These are phyloP conservation scores for Limnodromus scolopaceus DNA, from an alignment of 2,797 vertebrate genomes.

Conservation along the genomic window DNA sequence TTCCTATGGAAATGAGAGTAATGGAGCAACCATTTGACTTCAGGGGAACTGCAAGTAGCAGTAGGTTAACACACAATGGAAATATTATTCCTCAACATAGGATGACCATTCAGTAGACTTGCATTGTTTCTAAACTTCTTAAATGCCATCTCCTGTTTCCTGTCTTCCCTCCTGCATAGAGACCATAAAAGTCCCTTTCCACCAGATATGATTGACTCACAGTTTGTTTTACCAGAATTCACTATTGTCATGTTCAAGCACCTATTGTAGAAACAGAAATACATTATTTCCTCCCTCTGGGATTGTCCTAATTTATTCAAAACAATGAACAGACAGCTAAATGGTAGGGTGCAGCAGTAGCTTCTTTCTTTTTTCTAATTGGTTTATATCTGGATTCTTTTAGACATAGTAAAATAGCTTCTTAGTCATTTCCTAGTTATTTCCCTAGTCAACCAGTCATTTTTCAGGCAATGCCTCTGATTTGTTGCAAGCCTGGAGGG, in stretches of 20 bases:
- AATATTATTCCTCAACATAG: not conserved
- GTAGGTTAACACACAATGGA: not conserved
- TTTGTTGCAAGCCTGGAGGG: not conserved
- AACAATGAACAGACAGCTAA: not conserved
- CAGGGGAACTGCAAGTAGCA: not conserved
- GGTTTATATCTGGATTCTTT: not conserved
- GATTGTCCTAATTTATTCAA: not conserved
- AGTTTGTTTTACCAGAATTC: not conserved
- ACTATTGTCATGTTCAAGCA: not conserved
- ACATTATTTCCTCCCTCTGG: not conserved
- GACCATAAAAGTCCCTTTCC: not conserved
- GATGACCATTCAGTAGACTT: not conserved
- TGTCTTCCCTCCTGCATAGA: not conserved
- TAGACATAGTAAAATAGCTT: not conserved
- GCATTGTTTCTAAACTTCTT: not conserved
- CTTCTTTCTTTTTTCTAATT: not conserved
- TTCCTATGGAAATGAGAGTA: not conserved
- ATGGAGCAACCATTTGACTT: not conserved
- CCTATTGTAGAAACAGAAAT: not conserved
- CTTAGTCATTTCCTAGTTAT: not conserved
- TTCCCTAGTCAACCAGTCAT: not conserved
- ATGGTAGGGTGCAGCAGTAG: not conserved
- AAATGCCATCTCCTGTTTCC: rapidly evolving
- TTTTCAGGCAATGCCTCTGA: not conserved
- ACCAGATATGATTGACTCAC: not conserved